Evolutionary conservation across 2,797 vertebrate species (phyloP).

Genomic region (Smutsia temminckii): DNA sequence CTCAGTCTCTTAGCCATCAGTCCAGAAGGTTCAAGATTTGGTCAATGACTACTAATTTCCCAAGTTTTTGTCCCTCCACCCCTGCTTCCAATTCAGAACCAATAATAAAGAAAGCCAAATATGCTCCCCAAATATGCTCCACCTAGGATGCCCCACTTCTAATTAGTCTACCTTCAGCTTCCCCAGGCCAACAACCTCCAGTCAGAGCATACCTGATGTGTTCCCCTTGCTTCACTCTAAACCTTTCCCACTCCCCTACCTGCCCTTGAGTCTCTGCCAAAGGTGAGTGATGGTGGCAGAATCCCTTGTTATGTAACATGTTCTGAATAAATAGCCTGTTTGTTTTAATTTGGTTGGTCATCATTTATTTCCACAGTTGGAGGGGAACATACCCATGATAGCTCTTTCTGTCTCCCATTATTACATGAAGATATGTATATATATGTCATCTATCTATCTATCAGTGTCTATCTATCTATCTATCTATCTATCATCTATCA

Average conservation of each 20-base stretch:
- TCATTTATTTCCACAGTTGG: slow-evolving; percentile 31
- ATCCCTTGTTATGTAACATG: background rate
- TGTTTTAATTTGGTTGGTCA: background rate
- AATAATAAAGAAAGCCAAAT: background rate
- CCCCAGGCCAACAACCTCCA: background rate
- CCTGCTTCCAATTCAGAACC: background rate
- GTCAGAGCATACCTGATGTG: background rate
- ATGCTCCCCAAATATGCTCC: background rate
- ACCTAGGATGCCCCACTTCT: background rate
- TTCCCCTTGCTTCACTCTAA: background rate
- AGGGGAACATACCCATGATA: background rate
- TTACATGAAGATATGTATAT: background rate
- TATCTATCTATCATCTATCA: no score
- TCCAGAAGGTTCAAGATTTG: background rate
- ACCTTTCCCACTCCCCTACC: background rate
- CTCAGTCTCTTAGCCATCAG: background rate
- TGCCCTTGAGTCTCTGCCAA: background rate
- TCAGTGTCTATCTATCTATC: no score
- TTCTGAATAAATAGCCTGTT: background rate
- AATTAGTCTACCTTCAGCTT: background rate
- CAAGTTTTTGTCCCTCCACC: background rate
- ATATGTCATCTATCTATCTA: background rate
- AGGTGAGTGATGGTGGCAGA: background rate
- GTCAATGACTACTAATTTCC: background rate
- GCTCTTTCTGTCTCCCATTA: background rate